Evolutionary conservation across 2,113 vertebrate species (phyloP).

Genomic region (Odontesthes bonariensis): DNA sequence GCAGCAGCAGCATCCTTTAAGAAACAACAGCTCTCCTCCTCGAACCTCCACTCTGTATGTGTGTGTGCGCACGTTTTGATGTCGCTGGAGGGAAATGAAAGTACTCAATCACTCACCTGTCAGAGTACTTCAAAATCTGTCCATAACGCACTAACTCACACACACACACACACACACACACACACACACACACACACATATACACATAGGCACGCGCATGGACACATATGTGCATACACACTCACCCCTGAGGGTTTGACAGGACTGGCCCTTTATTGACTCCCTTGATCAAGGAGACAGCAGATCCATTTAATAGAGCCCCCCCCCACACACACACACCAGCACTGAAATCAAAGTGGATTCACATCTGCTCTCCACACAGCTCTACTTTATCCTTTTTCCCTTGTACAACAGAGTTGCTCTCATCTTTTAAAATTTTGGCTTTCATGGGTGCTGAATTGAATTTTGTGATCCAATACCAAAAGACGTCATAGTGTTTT

Average conservation of each 20-base stretch:
- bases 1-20: conserved; percentile 82
- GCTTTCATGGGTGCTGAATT: conserved; percentile 40
- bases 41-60: conserved; percentile 42
- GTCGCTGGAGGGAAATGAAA: conserved; percentile 80
- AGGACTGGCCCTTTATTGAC: conserved; percentile 80
- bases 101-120: conserved; percentile 83
- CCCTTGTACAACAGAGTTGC: conserved; percentile 44
- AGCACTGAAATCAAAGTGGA: conserved; percentile 72
- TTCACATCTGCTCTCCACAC: conserved; percentile 72
- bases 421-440: conserved; percentile 52
- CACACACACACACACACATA: conserved; percentile 25
- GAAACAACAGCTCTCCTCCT: conserved; percentile 72
- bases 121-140: conserved; percentile 77
- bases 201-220: conserved; percentile 25
- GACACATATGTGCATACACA: conserved; percentile 64
- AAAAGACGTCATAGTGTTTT: conserved; percentile 29
- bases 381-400: conserved; percentile 51
- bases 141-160: conserved; percentile 50
- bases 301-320: conserved; percentile 81
- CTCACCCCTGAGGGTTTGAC: conserved; percentile 76
- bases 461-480: conserved; percentile 39
- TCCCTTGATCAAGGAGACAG: conserved; percentile 82
- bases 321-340: conserved; percentile 32
- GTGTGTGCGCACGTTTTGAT: conserved; percentile 61
- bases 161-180: conserved; percentile 24